Conservation (phyloP, 2,113 vertebrate genomes). For the Sebastes fasciatus region DNA sequence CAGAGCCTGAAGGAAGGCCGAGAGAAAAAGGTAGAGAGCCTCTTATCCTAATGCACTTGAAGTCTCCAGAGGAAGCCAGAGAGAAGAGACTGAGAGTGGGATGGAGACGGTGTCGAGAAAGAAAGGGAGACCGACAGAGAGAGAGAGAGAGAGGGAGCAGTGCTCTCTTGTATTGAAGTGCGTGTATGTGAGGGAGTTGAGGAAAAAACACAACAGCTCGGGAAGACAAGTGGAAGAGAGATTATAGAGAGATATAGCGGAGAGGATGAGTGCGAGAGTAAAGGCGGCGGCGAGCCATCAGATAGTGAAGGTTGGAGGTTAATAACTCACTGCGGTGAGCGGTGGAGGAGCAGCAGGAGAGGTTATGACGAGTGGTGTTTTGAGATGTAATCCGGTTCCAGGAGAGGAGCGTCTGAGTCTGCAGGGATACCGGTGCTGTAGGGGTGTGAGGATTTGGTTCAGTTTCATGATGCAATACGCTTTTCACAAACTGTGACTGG, state of each 20-base stretch:
- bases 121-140: neutral
- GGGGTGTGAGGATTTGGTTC: too few relatives aligned
- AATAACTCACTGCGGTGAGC: slow-evolving; percentile 22
- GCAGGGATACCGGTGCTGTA: too few relatives aligned
- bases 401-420: neutral
- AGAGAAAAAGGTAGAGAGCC: slow-evolving; percentile 27
- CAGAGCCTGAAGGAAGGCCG: slow-evolving; percentile 28
- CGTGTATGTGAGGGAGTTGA: neutral
- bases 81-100: neutral
- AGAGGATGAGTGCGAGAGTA: slow-evolving; percentile 3
- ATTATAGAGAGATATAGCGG: neutral
- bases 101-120: neutral
- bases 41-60: slow-evolving; percentile 66
- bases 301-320: slow-evolving; percentile 53
- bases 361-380: too few relatives aligned
- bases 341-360: neutral
- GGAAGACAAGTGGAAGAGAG: neutral
- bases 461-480: too few relatives aligned
- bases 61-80: slow-evolving; percentile 47
- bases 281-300: slow-evolving; percentile 11
- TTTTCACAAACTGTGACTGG: too few relatives aligned
- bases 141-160: neutral
- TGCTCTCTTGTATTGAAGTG: neutral
- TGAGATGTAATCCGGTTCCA: neutral
- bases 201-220: too few relatives aligned